These are phyloP conservation scores for Theristicus caerulescens DNA, from an alignment of 2,113 vertebrate species.

Conservation along the genomic window DNA sequence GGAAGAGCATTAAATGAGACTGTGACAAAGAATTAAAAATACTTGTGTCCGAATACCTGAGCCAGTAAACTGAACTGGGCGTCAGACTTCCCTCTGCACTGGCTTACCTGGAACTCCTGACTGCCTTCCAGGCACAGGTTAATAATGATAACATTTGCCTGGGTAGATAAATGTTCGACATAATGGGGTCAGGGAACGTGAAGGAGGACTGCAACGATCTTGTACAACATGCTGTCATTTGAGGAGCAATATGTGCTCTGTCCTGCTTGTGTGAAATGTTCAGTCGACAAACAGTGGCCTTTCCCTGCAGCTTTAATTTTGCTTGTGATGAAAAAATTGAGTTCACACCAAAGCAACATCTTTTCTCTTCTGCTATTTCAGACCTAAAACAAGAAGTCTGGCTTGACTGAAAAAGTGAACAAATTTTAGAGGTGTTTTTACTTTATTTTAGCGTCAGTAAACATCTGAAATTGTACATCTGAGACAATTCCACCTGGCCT, in stretches of 20 bases:
- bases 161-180: neutral
- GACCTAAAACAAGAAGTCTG: neutral
- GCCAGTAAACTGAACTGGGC: neutral
- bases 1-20: neutral
- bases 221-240: neutral
- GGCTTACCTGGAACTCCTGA: neutral
- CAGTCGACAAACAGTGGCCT: neutral
- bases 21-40: neutral
- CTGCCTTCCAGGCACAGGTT: slow-evolving; percentile 3
- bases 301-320: neutral
- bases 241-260: neutral
- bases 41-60: neutral
- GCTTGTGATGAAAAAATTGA: neutral
- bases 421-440: neutral
- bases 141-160: neutral
- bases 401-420: neutral
- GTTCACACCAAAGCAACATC: neutral
- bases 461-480: neutral
- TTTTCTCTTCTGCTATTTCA: neutral
- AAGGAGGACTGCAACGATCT: neutral
- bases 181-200: neutral
- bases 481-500: neutral
- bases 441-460: neutral
- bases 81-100: neutral
- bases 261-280: neutral